These are phyloP conservation scores for Romanogobio albipinnatus DNA, from an alignment of 2,113 vertebrate species.

Conservation along the genomic window DNA sequence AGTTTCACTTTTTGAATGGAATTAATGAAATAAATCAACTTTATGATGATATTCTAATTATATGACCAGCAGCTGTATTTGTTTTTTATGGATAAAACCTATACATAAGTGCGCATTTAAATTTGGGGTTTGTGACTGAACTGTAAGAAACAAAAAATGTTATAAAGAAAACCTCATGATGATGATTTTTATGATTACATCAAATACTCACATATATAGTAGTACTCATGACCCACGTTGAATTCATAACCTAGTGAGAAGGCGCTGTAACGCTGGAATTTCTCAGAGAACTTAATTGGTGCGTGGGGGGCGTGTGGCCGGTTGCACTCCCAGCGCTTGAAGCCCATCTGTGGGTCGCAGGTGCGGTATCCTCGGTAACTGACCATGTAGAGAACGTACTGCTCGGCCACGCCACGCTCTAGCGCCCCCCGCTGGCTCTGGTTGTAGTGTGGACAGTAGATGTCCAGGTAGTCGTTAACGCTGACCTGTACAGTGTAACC, in stretches of 20 bases:
- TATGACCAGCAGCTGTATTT: too few species aligned
- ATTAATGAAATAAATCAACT: too few species aligned
- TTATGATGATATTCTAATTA: too few species aligned
- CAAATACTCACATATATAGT: constrained; percentile 87
- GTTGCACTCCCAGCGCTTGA: constrained; percentile 98
- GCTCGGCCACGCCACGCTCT: constrained; percentile 82
- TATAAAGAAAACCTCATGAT: background rate
- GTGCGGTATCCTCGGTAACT: constrained; percentile 86
- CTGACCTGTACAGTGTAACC: constrained; percentile 95
- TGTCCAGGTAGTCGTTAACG: constrained; percentile 96
- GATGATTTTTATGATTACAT: too few species aligned
- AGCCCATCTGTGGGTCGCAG: constrained; percentile 90
- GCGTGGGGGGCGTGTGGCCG: constrained; percentile 88
- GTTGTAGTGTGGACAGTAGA: constrained; percentile 97
- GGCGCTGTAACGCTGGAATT: constrained; percentile 97
- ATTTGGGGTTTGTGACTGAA: background rate
- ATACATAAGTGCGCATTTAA: background rate
- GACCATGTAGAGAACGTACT: constrained; percentile 97
- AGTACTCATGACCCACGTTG: constrained; percentile 94
- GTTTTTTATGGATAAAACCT: background rate
- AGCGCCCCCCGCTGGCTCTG: constrained; percentile 74
- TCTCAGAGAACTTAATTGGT: constrained; percentile 99
- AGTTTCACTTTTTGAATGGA: too few species aligned
- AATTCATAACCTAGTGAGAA: constrained; percentile 98
- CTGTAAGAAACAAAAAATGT: background rate